These are phyloP conservation scores for Larimichthys crocea DNA, from an alignment of 2,113 vertebrate genomes.

Conservation along the genomic window DNA sequence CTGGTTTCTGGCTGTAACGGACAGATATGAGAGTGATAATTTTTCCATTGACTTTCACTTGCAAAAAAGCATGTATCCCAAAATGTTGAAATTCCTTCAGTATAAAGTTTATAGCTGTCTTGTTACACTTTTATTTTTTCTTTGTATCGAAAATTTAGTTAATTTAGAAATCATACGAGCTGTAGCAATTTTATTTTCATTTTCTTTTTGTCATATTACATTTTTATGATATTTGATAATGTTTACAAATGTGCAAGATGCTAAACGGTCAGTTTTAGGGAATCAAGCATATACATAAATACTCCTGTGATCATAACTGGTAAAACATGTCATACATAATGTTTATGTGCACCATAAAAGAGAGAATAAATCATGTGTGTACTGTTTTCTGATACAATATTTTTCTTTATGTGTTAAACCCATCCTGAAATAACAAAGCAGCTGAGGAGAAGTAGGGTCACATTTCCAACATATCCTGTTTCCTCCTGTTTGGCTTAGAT, in stretches of 20 bases:
- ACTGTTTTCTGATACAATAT: slow-evolving; percentile 41
- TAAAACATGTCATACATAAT: slow-evolving; percentile 12
- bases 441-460: background rate
- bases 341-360: slow-evolving; percentile 49
- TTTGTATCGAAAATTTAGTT: background rate
- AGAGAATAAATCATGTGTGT: background rate
- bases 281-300: slow-evolving; percentile 11
- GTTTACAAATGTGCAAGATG: slow-evolving; percentile 60
- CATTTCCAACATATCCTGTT: background rate
- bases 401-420: background rate
- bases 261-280: slow-evolving; percentile 35
- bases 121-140: slow-evolving; percentile 12
- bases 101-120: background rate
- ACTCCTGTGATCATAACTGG: slow-evolving; percentile 30
- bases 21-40: background rate
- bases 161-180: background rate
- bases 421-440: slow-evolving; percentile 31
- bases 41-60: background rate
- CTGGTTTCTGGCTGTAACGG: background rate
- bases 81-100: slow-evolving; percentile 2
- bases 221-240: slow-evolving; percentile 15
- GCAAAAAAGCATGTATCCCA: background rate
- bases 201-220: background rate
- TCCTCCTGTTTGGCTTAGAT: slow-evolving; percentile 13
- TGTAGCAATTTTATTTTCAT: slow-evolving; percentile 9